phyloP scores from a whole-genome alignment of 1,140 invertebrate species.

The Drosophila oshimai region DNA sequence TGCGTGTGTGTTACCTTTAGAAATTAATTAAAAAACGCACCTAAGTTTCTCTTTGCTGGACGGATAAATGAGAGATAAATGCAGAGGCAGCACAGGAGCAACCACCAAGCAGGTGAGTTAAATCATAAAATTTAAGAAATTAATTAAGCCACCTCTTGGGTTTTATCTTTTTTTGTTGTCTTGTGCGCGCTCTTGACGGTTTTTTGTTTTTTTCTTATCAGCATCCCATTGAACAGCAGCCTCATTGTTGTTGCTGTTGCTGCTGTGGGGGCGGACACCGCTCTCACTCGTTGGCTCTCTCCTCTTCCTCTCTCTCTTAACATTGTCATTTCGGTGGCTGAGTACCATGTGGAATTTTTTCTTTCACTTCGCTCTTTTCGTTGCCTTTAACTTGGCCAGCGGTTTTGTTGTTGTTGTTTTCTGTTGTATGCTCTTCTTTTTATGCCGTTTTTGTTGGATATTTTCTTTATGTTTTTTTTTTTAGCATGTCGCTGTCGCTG shows the following conservation, averaged over 20 bases:
- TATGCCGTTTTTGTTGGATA: constrained; percentile 5
- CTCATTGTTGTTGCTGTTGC: constrained; percentile 28
- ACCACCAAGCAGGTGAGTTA: neutral
- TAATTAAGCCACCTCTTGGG: constrained; percentile 9
- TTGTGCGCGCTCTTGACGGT: constrained; percentile 14
- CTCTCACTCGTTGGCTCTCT: neutral
- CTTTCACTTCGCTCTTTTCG: constrained; percentile 1
- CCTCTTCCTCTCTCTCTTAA: neutral
- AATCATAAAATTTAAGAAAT: neutral
- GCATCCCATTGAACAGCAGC: neutral
- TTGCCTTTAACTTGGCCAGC: constrained; percentile 15
- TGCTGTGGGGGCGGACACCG: neutral
- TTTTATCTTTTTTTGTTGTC: neutral
- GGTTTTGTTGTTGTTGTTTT: neutral
- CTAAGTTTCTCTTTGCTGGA: neutral
- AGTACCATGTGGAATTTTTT: constrained; percentile 8
- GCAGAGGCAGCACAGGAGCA: neutral
- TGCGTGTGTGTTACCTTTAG: neutral
- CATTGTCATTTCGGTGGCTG: neutral
- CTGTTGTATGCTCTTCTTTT: constrained; percentile 6
- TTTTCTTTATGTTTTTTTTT: constrained; percentile 18
- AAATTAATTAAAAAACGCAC: constrained; percentile 12
- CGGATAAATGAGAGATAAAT: constrained; percentile 1
- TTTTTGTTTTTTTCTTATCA: constrained; percentile 15
- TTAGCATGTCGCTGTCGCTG: constrained; percentile 45